Base-by-base conservation (phyloP, 1,140 invertebrate species). In the Caenorhabditis latens region DNA sequence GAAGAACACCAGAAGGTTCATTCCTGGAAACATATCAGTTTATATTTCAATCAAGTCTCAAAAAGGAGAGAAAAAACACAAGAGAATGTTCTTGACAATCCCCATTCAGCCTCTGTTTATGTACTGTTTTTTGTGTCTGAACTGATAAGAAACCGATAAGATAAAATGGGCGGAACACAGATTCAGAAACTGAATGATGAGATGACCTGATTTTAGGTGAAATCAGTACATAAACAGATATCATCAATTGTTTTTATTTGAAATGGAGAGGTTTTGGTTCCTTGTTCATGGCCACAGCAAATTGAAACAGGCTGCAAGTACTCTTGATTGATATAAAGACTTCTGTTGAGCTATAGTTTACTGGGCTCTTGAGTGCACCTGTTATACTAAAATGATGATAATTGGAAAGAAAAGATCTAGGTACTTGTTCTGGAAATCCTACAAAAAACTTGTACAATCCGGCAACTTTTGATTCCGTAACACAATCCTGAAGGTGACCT, bases 1-100 rank as follows among this genome's bases (percentile, higher is more conserved):
- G n/a, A 84, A 46, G 53, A 87, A 40, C 1, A 55, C 16, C 24
- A 87, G 61, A 42, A 87, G 21, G 57, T 53, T 58, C 85, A 86
- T 75, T 24, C 42, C 67, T 71, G 65, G 4, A 71, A 71, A 43
- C 14, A 58, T 1, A 19, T 19, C 19, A 7, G 55, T 2, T 53
- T 53, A 2, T 53, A 53, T 53, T 58, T 11, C 50, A 53, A 14
- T 53, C 16, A 3, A 53, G 50, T 50, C 9, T 16, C 11, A 53
- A 16, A 1, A 3, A 53, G 11, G 16, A 53, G 50, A 53, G 16
- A 53, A 53, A 53, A 53, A 53, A 0, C 3, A 53, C 11, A 53
- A 53, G 50, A 8, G 11, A 3, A 53, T 2, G 16, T 16, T 11
- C 3, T 53, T 53, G 16, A 58, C 11, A 58, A n/a, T n/a, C 19